phyloP scores from a whole-genome alignment of 2,113 vertebrate genomes.

The Cheilinus undulatus region DNA sequence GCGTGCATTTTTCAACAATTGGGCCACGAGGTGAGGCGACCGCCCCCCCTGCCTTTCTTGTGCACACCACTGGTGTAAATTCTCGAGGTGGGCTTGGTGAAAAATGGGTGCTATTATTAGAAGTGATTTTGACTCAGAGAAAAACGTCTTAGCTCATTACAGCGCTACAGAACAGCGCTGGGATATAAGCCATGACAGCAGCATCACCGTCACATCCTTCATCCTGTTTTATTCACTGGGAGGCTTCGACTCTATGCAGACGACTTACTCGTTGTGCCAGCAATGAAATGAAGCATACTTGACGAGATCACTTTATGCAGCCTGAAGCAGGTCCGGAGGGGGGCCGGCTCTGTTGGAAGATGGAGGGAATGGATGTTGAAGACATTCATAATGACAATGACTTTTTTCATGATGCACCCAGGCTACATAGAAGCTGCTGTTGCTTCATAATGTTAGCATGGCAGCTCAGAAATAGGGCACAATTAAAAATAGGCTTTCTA shows the following conservation, averaged over 20 bases:
- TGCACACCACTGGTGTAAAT: too few species aligned
- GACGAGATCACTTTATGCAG: conserved; percentile 13
- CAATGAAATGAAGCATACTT: conserved; percentile 22
- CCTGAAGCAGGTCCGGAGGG: background rate
- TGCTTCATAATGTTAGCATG: background rate
- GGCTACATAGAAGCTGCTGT: too few species aligned
- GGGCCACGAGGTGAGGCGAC: too few species aligned
- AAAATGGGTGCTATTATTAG: conserved; percentile 33
- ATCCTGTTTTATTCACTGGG: conserved; percentile 44
- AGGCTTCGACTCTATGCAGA: conserved; percentile 4
- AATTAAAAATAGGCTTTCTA: too few species aligned
- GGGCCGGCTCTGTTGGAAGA: background rate
- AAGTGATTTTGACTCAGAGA: conserved; percentile 34
- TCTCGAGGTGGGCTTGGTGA: too few species aligned
- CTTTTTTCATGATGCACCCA: background rate
- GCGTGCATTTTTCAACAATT: too few species aligned
- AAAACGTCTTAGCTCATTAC: conserved; percentile 44
- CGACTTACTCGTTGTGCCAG: background rate
- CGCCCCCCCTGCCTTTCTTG: too few species aligned
- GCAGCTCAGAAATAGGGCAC: background rate
- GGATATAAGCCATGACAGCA: conserved; percentile 15
- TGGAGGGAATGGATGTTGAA: background rate
- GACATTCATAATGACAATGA: conserved; percentile 3
- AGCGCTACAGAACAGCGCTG: conserved; percentile 26
- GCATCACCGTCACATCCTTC: conserved; percentile 22